Conservation (phyloP, 1,140 invertebrate species). For the Drosophila auraria region DNA sequence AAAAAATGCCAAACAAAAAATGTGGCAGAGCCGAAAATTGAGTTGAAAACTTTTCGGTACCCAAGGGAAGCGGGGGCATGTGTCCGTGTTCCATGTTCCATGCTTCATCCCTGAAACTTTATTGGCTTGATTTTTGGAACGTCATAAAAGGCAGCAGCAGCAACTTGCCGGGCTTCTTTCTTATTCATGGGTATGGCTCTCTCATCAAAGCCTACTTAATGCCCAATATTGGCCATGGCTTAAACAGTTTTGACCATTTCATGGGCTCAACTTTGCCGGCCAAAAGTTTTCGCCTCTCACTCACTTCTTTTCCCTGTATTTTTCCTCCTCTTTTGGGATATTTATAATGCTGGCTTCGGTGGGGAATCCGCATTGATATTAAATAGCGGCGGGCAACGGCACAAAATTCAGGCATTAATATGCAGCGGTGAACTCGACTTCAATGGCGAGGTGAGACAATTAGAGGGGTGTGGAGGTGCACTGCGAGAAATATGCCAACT, state of each 20-base stretch:
- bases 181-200: constrained; percentile 74
- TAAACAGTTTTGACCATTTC: constrained; percentile 76
- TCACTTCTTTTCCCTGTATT: background rate
- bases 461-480: constrained; percentile 17
- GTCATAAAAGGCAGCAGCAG: constrained; percentile 36
- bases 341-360: constrained; percentile 44
- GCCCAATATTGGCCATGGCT: constrained; percentile 69
- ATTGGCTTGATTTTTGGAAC: constrained; percentile 74
- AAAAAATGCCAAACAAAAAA: constrained; percentile 61
- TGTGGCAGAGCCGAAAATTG: constrained; percentile 56
- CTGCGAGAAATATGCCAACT: background rate
- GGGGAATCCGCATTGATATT: constrained; percentile 74
- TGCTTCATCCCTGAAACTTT: constrained; percentile 45
- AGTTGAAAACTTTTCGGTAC: constrained; percentile 66
- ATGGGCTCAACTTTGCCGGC: constrained; percentile 32
- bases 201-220: constrained; percentile 80
- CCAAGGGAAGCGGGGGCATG: constrained; percentile 4
- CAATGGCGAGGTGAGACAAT: constrained; percentile 55
- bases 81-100: constrained; percentile 7
- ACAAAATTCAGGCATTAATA: constrained; percentile 65
- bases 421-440: constrained; percentile 58
- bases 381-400: constrained; percentile 40
- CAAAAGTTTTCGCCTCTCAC: constrained; percentile 22
- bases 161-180: constrained; percentile 52
- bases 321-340: constrained; percentile 20